Conservation (phyloP, 2,888 invertebrate species). For the Trissoscelio sp. region DNA sequence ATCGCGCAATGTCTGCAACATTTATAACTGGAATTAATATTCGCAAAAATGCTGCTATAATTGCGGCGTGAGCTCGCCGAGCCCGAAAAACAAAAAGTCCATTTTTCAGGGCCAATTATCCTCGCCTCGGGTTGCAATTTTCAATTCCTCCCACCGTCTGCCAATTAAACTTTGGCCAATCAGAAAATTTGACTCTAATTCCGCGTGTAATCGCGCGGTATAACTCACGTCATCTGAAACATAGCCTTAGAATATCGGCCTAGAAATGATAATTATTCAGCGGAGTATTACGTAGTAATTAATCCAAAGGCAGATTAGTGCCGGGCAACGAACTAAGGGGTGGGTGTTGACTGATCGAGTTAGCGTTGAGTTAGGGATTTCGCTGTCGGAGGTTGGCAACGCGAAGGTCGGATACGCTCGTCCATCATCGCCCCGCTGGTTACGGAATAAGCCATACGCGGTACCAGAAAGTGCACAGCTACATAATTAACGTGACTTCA, state of each 20-base stretch:
- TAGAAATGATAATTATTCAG: constrained; percentile 79
- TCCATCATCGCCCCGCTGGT: constrained; percentile 78
- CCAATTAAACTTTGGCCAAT: constrained; percentile 32
- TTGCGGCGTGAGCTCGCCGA: background rate
- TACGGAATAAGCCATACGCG: constrained; percentile 72
- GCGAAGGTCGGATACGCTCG: constrained; percentile 76
- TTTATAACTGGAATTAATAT: constrained; percentile 39
- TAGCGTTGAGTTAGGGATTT: constrained; percentile 82
- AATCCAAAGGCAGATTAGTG: constrained; percentile 81
- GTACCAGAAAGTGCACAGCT: constrained; percentile 75
- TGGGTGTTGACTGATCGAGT: constrained; percentile 83
- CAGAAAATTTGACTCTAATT: constrained; percentile 25
- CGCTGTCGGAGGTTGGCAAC: constrained; percentile 80
- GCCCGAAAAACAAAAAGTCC: constrained; percentile 3
- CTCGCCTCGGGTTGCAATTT: background rate
- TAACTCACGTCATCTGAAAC: constrained; percentile 17
- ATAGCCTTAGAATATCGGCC: constrained; percentile 66
- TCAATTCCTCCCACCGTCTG: constrained; percentile 14
- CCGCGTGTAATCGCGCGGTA: constrained; percentile 32
- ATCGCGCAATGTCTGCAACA: constrained; percentile 9
- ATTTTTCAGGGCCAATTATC: constrained; percentile 5
- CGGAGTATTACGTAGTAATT: constrained; percentile 79
- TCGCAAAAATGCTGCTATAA: constrained; percentile 26
- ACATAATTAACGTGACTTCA: constrained; percentile 83
- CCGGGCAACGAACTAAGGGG: constrained; percentile 75